Evolutionary conservation across 2,888 invertebrate species (phyloP).

Genomic region (Tyria jacobaeae): DNA sequence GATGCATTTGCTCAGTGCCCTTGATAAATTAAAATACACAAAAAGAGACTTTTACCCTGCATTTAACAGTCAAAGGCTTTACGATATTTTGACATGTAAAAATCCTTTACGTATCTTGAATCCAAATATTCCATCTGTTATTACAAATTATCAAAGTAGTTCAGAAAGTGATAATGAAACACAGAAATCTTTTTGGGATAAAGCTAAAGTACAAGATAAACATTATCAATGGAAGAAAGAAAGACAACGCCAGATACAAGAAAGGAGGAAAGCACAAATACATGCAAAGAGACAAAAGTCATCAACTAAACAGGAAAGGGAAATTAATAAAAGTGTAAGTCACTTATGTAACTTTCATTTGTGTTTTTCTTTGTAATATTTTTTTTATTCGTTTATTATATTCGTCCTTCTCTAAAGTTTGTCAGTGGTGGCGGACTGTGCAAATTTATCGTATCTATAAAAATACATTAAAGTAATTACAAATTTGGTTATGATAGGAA

Average conservation of each 20-base stretch:
- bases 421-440: too few relatives aligned
- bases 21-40: slow-evolving; percentile 89
- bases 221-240: slow-evolving; percentile 82
- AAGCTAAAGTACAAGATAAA: slow-evolving; percentile 81
- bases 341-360: background rate
- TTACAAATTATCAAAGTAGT: slow-evolving; percentile 59
- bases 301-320: slow-evolving; percentile 71
- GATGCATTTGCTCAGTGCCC: slow-evolving; percentile 89
- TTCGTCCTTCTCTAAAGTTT: too few relatives aligned
- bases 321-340: slow-evolving; percentile 87
- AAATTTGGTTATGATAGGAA: too few relatives aligned
- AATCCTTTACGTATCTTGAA: slow-evolving; percentile 83
- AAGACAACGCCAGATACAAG: slow-evolving; percentile 72
- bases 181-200: slow-evolving; percentile 74
- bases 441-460: too few relatives aligned
- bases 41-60: slow-evolving; percentile 88
- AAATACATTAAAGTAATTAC: too few relatives aligned
- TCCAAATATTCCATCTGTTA: slow-evolving; percentile 68
- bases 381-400: too few relatives aligned
- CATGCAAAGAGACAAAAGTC: slow-evolving; percentile 65
- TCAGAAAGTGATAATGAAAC: slow-evolving; percentile 77
- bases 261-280: slow-evolving; percentile 67
- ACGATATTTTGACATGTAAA: slow-evolving; percentile 86
- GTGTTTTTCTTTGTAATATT: too few relatives aligned
- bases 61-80: slow-evolving; percentile 87